Percentiles rank a stretch among this genome's conserved stretches.
Conservation (phyloP, 2,113 vertebrate genomes). For the Dasyurus viverrinus region DNA sequence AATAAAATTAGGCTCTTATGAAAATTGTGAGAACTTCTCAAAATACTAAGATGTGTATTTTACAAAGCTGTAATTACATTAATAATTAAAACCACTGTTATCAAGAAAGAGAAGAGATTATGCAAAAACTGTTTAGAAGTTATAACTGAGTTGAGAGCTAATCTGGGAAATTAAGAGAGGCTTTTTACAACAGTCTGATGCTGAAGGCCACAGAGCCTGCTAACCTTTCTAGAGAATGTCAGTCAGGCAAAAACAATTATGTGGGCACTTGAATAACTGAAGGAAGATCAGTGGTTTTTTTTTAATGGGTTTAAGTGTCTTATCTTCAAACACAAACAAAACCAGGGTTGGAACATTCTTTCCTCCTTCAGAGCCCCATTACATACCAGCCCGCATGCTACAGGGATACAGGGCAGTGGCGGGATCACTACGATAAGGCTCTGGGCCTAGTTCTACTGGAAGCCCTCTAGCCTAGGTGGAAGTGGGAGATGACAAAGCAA, state of each 20-base stretch:
- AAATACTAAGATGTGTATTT: not conserved
- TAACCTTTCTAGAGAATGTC: not conserved
- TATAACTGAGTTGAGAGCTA: conserved; percentile 1
- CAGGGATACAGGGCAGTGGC: too few relatives aligned
- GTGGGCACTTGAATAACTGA: conserved; percentile 5
- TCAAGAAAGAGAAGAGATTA: conserved; percentile 20
- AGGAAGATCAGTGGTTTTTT: conserved; percentile 40
- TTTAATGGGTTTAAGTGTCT: conserved; percentile 52
- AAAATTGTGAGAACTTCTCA: not conserved
- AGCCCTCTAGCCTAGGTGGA: conserved; percentile 38
- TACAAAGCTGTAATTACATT: not conserved
- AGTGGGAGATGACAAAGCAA: conserved; percentile 83
- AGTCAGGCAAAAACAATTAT: not conserved
- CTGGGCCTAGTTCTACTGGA: conserved; percentile 41
- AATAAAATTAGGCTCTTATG: conserved; percentile 24
- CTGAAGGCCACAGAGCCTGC: not conserved
- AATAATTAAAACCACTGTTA: conserved; percentile 23
- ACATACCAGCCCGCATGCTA: not conserved
- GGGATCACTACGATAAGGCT: conserved; percentile 32
- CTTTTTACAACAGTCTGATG: not conserved
- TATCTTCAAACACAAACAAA: conserved; percentile 50
- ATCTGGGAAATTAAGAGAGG: conserved; percentile 15
- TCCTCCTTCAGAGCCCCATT: conserved; percentile 52
- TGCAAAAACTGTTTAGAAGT: conserved; percentile 9
- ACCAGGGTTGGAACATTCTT: conserved; percentile 23